These are phyloP conservation scores for Falco naumanni DNA, from an alignment of 2,797 vertebrate genomes.

Conservation along the genomic window DNA sequence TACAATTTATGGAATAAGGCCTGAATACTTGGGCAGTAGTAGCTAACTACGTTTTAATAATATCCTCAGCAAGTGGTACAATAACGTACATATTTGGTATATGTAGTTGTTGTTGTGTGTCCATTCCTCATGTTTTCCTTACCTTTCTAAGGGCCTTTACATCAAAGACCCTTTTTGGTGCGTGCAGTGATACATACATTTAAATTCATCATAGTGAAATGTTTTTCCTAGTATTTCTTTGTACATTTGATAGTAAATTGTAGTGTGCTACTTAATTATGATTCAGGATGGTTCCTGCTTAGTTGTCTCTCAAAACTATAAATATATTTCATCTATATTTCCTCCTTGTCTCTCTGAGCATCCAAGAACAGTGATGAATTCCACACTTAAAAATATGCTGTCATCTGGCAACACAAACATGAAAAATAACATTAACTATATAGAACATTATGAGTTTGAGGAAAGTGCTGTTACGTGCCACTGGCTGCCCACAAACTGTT, in stretches of 20 bases:
- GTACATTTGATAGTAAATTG: not conserved
- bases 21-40: not conserved
- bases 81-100: not conserved
- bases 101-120: not conserved
- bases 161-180: not conserved
- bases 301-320: not conserved
- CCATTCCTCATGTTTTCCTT: not conserved
- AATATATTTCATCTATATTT: not conserved
- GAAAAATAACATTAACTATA: not conserved
- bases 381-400: not conserved
- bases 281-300: not conserved
- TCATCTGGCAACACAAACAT: not conserved
- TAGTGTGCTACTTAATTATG: fast-evolving
- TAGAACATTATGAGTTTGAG: not conserved
- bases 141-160: not conserved
- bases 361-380: not conserved
- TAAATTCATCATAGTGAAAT: not conserved
- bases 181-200: not conserved
- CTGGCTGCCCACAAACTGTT: not conserved
- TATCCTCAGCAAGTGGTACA: not conserved
- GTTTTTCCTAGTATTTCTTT: not conserved
- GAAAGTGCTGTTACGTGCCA: not conserved
- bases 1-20: not conserved
- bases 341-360: not conserved
- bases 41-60: not conserved